Conservation (phyloP, 2,888 invertebrate genomes). For the Chromoteleia sp. region DNA sequence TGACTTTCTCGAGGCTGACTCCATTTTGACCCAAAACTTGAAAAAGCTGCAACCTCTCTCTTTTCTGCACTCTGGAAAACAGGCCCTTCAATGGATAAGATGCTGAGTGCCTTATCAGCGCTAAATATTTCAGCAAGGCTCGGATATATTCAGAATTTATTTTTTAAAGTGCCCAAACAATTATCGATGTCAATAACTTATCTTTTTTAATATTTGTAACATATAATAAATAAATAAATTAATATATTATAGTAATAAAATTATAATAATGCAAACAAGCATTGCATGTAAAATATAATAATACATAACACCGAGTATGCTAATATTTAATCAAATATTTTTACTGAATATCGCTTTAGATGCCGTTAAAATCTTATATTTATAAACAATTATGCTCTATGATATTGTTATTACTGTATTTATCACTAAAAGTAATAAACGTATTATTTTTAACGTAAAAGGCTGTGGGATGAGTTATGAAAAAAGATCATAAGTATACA, state of each 20-base stretch:
- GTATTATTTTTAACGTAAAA: too few relatives aligned
- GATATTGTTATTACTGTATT: too few relatives aligned
- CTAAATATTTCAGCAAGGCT: slow-evolving; percentile 64
- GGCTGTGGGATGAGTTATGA: neutral
- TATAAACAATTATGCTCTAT: too few relatives aligned
- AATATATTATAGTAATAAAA: too few relatives aligned
- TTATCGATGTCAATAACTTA: slow-evolving; percentile 30
- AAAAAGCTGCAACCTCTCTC: slow-evolving; percentile 71
- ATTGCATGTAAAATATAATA: too few relatives aligned
- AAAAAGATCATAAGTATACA: slow-evolving; percentile 35
- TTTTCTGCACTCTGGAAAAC: slow-evolving; percentile 58
- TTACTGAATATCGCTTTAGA: too few relatives aligned
- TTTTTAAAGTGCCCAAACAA: slow-evolving; percentile 33
- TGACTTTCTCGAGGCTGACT: slow-evolving; percentile 64
- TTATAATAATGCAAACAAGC: too few relatives aligned
- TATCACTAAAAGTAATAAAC: too few relatives aligned
- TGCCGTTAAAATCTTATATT: too few relatives aligned
- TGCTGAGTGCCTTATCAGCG: slow-evolving; percentile 72
- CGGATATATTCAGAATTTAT: slow-evolving; percentile 20
- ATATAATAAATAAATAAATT: too few relatives aligned
- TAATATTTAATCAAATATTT: too few relatives aligned
- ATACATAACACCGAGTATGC: too few relatives aligned
- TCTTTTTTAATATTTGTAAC: neutral
- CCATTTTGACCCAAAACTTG: slow-evolving; percentile 76
- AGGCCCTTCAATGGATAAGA: slow-evolving; percentile 65